Base-by-base conservation (phyloP, 1,140 invertebrate species). In the Drosophila albomicans region DNA sequence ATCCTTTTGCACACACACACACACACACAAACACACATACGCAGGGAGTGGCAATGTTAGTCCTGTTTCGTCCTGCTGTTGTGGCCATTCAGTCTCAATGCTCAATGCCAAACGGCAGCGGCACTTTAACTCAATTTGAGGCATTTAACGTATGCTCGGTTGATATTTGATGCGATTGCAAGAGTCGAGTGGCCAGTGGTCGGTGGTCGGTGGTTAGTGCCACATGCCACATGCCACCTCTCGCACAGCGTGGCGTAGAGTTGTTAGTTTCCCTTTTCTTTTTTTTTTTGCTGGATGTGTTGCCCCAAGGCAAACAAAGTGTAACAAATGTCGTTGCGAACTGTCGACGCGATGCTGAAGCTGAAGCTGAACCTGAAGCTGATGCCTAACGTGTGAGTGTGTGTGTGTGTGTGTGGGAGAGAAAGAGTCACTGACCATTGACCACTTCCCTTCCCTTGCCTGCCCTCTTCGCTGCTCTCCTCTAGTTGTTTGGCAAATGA, bases 41-140 rank as follows among this genome's bases (percentile, higher is more conserved):
- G 7, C 58, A 30, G 2, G 16, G 30, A n/a, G 20, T 25, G 6
- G 11, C 32, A 13, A 16, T 38, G 35, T 10, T 38, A 28, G 25
- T 28, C 16, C 38, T 10, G 2, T 25, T 25, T 25, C 28, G 5
- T 13, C 1, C 28, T 6, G 46, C 16, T 35, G 25, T 49, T 62
- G 69, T n/a, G 49, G 49, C 66, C 71, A 58, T 54, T 67, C n/a
- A 56, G 58, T 70, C 20, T 25, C 20, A 25, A 25, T 25, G 20
- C 57, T 75, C 72, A 57, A 75, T 63, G 57, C 66, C 72, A 73
- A 84, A 73, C 69, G 75, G 68, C 82, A 77, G 70, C 80, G 74
- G 77, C 85, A 88, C 84, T 91, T 91, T 91, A 91, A 91, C 88
- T 91, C 88, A 91, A 91, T 91, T 91, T 91, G 88, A 91, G 88